Evolutionary conservation across 2,888 invertebrate genomes (phyloP), one percentile per base, ranked within the genome.

Genomic region (Bellardia bayeri): DNA sequence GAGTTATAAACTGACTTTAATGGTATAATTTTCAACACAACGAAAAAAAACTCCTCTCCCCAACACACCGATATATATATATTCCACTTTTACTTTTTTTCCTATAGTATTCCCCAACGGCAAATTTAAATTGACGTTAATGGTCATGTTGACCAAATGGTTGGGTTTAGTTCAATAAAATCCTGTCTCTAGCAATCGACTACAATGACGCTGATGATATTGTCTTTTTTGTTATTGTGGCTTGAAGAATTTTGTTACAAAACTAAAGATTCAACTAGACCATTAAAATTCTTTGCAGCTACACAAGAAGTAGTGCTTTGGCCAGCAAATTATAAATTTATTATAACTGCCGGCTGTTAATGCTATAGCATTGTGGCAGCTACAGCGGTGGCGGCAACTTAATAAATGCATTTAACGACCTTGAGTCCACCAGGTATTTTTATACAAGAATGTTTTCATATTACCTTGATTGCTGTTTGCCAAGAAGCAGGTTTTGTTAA

Each of bases 371-470:
- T 13, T 56, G 8, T n/a, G 72, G 49, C 71, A 49, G 71, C 56
- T 75, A 74, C 45, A 78, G 58, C 74, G 51, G 64, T 79, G 68
- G 74, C 87, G 85, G 81, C 69, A 85, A 58, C 74, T 82, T 82
- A 79, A 75, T 81, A 87, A 87, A 85, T 85, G 85, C 87, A 63
- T 74, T 78, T 74, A 82, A 87, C 85, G 85, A 87, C 87, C 87
- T 87, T 87, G 87, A 85, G 82, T 72, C 72, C 37, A 68, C 51
- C 54, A 64, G 63, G 74, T 74, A 64, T 66, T 86, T 80, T 75
- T 63, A 37, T 9, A 23, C 33, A 79, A 45, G 42, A 33, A 7
- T 37, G n/a, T 75, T 69, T 68, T 42, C 9, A 3, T 4, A 14
- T 23, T 4, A 14, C 2, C 5, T 30, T 49, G 56, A 37, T 23